phyloP scores from a whole-genome alignment of 2,888 invertebrate species.

The Corbicula japonica region DNA sequence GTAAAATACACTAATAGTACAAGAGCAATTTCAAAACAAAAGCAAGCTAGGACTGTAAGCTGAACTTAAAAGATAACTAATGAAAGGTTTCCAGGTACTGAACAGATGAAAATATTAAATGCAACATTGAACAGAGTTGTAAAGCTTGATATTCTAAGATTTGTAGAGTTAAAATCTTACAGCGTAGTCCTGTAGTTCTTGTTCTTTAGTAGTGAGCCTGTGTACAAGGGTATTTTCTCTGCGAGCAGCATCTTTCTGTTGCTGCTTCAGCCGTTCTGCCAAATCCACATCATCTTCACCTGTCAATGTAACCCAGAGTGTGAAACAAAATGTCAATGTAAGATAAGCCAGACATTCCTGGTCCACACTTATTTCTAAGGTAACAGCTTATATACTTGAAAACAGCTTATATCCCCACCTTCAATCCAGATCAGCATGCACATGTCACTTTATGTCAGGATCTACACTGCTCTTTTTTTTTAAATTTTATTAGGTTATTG shows the following conservation, averaged over 20 bases:
- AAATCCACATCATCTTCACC: conserved; percentile 88
- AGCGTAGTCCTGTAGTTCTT: conserved; percentile 98
- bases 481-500: too few relatives aligned
- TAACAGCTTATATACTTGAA: neutral
- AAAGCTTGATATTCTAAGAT: too few relatives aligned
- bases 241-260: conserved; percentile 94
- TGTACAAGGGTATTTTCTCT: conserved; percentile 97
- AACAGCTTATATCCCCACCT: neutral
- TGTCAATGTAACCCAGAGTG: too few relatives aligned
- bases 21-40: too few relatives aligned
- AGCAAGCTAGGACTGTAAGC: too few relatives aligned
- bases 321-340: neutral
- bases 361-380: neutral
- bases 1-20: too few relatives aligned
- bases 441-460: neutral
- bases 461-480: neutral
- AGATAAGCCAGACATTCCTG: neutral
- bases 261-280: conserved; percentile 93
- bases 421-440: neutral
- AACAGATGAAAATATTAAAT: too few relatives aligned
- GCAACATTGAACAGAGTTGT: too few relatives aligned
- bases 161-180: too few relatives aligned
- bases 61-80: too few relatives aligned
- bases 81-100: too few relatives aligned
- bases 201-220: conserved; percentile 97